These are phyloP conservation scores for Dendrophyllia cribrosa DNA, from an alignment of 64 coral and sea anemone genomes.

Conservation along the genomic window DNA sequence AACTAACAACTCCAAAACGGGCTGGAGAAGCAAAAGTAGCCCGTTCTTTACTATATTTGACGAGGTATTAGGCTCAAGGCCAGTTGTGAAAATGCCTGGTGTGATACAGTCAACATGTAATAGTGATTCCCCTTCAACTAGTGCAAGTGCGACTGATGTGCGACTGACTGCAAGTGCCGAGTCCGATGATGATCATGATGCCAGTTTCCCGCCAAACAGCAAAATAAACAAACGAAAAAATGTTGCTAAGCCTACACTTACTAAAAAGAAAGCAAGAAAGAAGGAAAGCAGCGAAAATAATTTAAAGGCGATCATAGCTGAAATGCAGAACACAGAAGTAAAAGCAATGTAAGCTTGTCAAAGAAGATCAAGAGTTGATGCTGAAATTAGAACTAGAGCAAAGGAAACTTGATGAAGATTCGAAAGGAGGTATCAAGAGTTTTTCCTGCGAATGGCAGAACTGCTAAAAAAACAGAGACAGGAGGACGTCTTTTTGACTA, in stretches of 20 bases:
- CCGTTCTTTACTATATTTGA: slow-evolving; percentile 64
- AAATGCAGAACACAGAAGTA: slow-evolving; percentile 48
- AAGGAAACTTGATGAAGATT: slow-evolving; percentile 68
- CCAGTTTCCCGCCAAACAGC: neutral
- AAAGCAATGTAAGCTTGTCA: slow-evolving; percentile 40
- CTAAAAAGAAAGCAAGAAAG: slow-evolving; percentile 62
- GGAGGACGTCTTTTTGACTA: neutral
- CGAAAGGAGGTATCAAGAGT: slow-evolving; percentile 60
- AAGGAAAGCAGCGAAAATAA: neutral
- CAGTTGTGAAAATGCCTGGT: slow-evolving; percentile 73
- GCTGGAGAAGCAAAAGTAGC: slow-evolving; percentile 8
- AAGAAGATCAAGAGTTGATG: slow-evolving; percentile 48
- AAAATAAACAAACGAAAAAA: neutral
- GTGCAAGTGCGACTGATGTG: slow-evolving; percentile 2
- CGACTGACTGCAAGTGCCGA: too few relatives aligned
- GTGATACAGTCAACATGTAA: slow-evolving; percentile 29
- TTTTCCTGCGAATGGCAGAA: slow-evolving; percentile 71
- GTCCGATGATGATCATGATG: slow-evolving; percentile 15
- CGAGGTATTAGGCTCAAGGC: slow-evolving; percentile 42
- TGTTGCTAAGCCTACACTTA: neutral
- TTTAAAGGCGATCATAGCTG: slow-evolving; percentile 54
- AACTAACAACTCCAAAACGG: slow-evolving; percentile 46
- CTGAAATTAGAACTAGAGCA: slow-evolving; percentile 71
- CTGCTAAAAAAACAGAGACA: slow-evolving; percentile 42
- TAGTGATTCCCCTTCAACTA: slow-evolving; percentile 32